These are phyloP conservation scores for Cheilosia urbana DNA, from an alignment of 2,888 invertebrate species.

Conservation along the genomic window DNA sequence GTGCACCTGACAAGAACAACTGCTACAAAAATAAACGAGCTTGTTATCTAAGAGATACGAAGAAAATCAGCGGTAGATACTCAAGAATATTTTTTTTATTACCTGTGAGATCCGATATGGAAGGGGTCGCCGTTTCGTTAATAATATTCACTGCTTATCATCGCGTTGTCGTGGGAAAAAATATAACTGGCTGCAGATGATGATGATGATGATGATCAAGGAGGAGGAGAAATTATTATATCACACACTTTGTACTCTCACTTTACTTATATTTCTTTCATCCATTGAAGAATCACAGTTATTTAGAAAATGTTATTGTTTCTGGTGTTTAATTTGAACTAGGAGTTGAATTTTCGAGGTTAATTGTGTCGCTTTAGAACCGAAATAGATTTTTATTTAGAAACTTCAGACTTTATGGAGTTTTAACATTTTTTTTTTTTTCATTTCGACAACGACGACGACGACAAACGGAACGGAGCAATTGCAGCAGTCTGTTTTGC, in stretches of 20 bases:
- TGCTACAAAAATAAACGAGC: conserved; percentile 3
- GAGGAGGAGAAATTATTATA: conserved; percentile 64
- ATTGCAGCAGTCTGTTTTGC: conserved; percentile 73
- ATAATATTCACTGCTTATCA: conserved; percentile 71
- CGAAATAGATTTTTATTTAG: conserved; percentile 29
- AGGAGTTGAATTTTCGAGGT: conserved; percentile 9
- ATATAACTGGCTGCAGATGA: conserved; percentile 56
- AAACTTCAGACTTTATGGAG: conserved; percentile 32
- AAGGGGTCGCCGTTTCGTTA: conserved; percentile 37
- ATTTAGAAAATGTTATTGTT: conserved; percentile 36
- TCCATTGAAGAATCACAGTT: conserved; percentile 70
- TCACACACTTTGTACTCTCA: conserved; percentile 73
- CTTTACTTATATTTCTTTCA: conserved; percentile 65
- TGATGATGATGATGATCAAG: conserved; percentile 45
- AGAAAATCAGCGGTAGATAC: conserved; percentile 4
- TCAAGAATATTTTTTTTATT: conserved; percentile 16
- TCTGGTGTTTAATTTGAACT: conserved; percentile 14
- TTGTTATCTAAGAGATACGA: conserved; percentile 57
- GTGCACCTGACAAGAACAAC: neutral
- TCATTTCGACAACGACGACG: conserved; percentile 46
- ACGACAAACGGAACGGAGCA: conserved; percentile 72
- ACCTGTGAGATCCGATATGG: conserved; percentile 46
- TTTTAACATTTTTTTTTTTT: conserved; percentile 17
- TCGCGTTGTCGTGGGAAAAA: conserved; percentile 61
- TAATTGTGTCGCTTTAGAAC: conserved; percentile 1